Conservation (phyloP, 2,888 invertebrate genomes). For the Acanthosepion esculentum region DNA sequence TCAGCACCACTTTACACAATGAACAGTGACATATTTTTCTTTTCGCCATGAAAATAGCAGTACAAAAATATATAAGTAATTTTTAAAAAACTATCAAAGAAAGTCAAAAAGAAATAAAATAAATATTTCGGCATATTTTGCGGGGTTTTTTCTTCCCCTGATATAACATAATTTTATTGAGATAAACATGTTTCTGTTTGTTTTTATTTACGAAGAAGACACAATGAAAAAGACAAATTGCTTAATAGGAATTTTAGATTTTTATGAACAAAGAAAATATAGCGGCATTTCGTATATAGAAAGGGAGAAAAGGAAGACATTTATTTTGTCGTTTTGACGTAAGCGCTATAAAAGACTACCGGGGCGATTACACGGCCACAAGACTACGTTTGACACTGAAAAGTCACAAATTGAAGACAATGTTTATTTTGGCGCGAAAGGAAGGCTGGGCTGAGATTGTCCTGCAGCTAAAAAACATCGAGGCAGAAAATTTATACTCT, state of each 20-base stretch:
- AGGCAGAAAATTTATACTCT: neutral
- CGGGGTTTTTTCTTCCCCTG: neutral
- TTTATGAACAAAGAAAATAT: neutral
- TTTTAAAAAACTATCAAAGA: neutral
- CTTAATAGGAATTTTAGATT: neutral
- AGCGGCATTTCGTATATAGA: neutral
- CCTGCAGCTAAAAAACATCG: neutral
- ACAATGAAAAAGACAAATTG: neutral
- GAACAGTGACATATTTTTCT: too few species aligned
- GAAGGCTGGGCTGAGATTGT: slow-evolving; percentile 18
- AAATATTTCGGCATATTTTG: neutral
- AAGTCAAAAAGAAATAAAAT: neutral
- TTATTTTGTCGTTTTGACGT: slow-evolving; percentile 20
- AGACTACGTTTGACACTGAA: neutral
- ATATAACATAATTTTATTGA: neutral
- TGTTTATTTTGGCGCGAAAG: neutral
- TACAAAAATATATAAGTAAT: too few species aligned
- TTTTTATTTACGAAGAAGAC: neutral
- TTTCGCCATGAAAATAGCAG: too few species aligned
- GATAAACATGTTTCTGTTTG: too few species aligned
- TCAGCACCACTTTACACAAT: too few species aligned
- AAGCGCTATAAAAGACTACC: neutral
- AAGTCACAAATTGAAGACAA: neutral
- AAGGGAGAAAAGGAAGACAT: neutral
- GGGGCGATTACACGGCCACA: neutral